Percentiles rank a stretch among this genome's conserved stretches.
These are phyloP conservation scores for Agonopterix alstromeriana DNA, from an alignment of 2,888 invertebrate genomes.

Conservation along the genomic window DNA sequence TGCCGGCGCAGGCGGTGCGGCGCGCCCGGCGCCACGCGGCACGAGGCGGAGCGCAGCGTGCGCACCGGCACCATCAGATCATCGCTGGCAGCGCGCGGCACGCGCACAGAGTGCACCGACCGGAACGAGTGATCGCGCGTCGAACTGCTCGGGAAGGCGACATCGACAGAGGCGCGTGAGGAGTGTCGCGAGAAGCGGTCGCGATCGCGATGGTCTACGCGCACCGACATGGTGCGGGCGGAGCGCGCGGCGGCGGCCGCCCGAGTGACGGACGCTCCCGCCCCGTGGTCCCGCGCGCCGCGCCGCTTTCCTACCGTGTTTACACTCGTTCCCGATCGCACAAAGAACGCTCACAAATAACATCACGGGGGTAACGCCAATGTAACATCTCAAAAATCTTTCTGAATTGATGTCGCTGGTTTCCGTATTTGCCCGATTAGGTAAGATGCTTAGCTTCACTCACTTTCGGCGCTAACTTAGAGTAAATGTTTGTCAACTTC, in stretches of 20 bases:
- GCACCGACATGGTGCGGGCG: constrained; percentile 72
- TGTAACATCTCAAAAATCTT: constrained; percentile 29
- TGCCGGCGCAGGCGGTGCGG: constrained; percentile 67
- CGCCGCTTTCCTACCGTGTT: constrained; percentile 53
- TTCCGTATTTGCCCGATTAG: constrained; percentile 54
- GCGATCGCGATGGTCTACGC: constrained; percentile 65
- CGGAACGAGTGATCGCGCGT: constrained; percentile 66
- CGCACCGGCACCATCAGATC: constrained; percentile 69
- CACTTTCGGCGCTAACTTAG: constrained; percentile 34
- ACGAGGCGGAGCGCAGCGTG: constrained; percentile 66
- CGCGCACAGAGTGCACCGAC: constrained; percentile 67
- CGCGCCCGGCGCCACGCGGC: constrained; percentile 63
- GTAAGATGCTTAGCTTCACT: constrained; percentile 29
- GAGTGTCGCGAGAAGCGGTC: constrained; percentile 70
- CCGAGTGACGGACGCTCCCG: constrained; percentile 11
- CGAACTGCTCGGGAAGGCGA: constrained; percentile 59
- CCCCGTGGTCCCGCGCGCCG: constrained; percentile 16
- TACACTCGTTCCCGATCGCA: constrained; percentile 61
- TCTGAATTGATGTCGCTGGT: constrained; percentile 39
- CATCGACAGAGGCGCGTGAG: constrained; percentile 69
- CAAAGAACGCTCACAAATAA: constrained; percentile 62
- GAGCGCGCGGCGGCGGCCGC: constrained; percentile 67
- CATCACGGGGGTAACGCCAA: constrained; percentile 42
- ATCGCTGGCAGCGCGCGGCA: constrained; percentile 65
- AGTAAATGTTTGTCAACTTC: constrained; percentile 39